Percentiles rank a stretch among this genome's conserved stretches.
Evolutionary conservation across 2,113 vertebrate genomes (phyloP).

Genomic region (Stegostoma tigrinum): DNA sequence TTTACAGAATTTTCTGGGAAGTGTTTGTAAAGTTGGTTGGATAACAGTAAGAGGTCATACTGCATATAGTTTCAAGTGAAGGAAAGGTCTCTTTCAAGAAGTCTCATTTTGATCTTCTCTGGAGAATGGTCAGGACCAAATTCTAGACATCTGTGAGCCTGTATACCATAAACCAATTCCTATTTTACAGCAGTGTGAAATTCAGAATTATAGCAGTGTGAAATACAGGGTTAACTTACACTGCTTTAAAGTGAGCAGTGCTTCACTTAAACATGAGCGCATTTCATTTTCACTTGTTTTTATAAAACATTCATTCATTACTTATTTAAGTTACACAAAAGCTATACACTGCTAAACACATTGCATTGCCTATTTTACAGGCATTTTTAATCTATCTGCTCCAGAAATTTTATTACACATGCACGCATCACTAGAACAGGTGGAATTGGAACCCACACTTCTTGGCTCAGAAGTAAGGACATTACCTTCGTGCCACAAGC

Average conservation of each 20-base stretch:
- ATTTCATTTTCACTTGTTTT: background rate
- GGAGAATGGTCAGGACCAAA: background rate
- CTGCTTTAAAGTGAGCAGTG: background rate
- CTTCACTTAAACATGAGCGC: background rate
- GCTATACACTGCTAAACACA: too few species aligned
- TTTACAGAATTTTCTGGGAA: background rate
- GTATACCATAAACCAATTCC: background rate
- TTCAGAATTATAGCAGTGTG: too few species aligned
- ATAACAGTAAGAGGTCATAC: background rate
- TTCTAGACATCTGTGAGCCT: background rate
- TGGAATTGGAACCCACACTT: too few species aligned
- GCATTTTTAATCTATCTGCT: too few species aligned
- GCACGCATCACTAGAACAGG: too few species aligned
- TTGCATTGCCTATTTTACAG: too few species aligned
- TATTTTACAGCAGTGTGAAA: background rate
- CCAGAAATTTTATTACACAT: too few species aligned
- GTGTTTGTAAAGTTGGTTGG: background rate
- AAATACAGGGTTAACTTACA: background rate
- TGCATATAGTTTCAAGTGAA: background rate
- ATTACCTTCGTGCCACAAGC: too few species aligned
- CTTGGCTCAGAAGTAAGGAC: too few species aligned
- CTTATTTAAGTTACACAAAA: background rate
- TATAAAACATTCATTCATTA: background rate
- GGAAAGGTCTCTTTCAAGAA: background rate
- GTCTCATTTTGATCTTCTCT: background rate